Base-by-base conservation (phyloP, 2,888 invertebrate genomes). In the Eupeodes latifasciatus region DNA sequence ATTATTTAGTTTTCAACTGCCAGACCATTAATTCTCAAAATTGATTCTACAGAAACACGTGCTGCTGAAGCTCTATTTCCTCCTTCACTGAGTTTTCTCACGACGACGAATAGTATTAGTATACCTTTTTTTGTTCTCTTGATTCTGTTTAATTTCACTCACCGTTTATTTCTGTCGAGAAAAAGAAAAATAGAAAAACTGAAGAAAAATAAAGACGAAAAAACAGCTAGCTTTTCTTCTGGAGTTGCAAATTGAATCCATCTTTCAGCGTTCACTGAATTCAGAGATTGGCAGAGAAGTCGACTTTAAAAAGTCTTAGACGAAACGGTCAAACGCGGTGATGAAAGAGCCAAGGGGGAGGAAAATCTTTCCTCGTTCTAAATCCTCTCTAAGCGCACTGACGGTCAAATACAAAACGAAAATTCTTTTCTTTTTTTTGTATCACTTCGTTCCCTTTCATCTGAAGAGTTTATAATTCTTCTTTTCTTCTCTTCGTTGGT, bases 221-320 rank as follows among this genome's bases (percentile, higher is more conserved):
- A 69, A 69, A 51, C 7, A 44, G 49, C 14, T 71, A 55, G 47
- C 67, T 82, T 82, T 79, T 44, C 74, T 67, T 40, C 27, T 59
- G 51, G 74, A 79, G 82, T 86, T 82, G 71, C 64, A 80, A 86
- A 86, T 86, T 79, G 79, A 86, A 79, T 80, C 79, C 82, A 82
- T 82, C 86, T 75, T 82, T 79, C 74, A 64, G 64, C 61, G 78
- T 75, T 66, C 69, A 79, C 64, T 49, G 82, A 79, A 71, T 51
- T 36, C 19, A 49, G 19, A 36, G 40, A 16, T 44, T 53, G 53
- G 34, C 27, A 59, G 5, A 10, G 34, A 57, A 51, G 40, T 57
- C 47, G 12, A 0, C 36, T 36, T 5, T 5, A 16, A 19, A 19
- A 34, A 9, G n/a, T 6, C 12, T 1, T 6, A 55, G 55, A 55